phyloP scores from a whole-genome alignment of 1,140 invertebrate species.

The Anoplophora glabripennis region DNA sequence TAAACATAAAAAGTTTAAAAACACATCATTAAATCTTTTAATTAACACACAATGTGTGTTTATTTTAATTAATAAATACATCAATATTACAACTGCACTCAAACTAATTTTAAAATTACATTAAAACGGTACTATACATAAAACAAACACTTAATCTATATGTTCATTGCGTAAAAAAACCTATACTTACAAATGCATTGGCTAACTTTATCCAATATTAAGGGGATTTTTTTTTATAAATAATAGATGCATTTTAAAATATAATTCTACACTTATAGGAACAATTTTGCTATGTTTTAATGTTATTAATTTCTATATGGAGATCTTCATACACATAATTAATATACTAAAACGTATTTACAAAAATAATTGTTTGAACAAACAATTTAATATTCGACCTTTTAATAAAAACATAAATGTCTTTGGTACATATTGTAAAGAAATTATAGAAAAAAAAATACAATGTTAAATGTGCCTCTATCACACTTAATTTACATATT shows the following conservation, averaged over 20 bases:
- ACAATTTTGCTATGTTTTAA: background rate
- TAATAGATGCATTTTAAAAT: background rate
- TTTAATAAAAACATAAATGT: conserved; percentile 25
- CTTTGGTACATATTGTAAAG: conserved; percentile 27
- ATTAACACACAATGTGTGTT: background rate
- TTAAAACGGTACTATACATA: background rate
- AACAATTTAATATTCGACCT: conserved; percentile 25
- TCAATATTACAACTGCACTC: background rate
- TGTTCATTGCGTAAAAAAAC: background rate
- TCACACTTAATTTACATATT: no score
- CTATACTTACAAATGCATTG: background rate
- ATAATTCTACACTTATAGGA: conserved; percentile 5
- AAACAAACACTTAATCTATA: background rate
- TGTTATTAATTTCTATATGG: conserved; percentile 5
- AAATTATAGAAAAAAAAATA: conserved; percentile 1
- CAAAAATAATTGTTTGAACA: conserved; percentile 27
- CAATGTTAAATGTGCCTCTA: background rate
- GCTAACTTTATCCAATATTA: background rate
- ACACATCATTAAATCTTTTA: background rate
- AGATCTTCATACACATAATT: conserved; percentile 20
- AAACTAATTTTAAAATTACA: no score
- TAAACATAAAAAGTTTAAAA: background rate
- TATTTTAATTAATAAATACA: conserved; percentile 4
- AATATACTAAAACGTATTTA: conserved; percentile 37
- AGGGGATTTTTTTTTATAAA: conserved; percentile 1